Base-by-base conservation (phyloP, 2,113 vertebrate species). In the Grantiella picta region DNA sequence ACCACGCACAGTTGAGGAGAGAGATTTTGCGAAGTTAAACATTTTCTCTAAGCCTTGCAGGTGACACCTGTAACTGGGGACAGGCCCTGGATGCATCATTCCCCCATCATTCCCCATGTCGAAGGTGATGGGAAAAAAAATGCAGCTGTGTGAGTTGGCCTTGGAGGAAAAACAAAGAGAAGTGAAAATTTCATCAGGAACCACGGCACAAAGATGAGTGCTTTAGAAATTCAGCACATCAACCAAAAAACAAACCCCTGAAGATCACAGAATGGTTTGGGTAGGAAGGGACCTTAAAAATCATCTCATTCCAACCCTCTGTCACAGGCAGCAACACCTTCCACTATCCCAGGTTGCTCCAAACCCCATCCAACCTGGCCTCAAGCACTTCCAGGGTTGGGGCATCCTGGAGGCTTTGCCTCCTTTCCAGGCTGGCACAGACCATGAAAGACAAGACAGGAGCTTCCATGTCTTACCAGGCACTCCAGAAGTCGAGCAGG, bases 401-500 rank as follows among this genome's bases (percentile, higher is more conserved):
- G 17, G 9, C 7, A 54, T 13, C 47, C 25, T n/a, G 14, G 29
- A 69, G 71, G 40, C 40, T 77, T 54, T 83, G 27, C 16, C 76
- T 81, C 16, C 50, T 53, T n/a, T 54, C 20, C 1, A 1, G 42
- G 31, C 5, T 33, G 44, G 31, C 11, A 0, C 2, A 4, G 54
- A 44, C 47, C 52, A 11, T 13, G 52, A 57, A 64, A 42, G 49
- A 60, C 31, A 73, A 72, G 50, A 40, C 47, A n/a, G 42, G 59
- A 76, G 27, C 36, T 38, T 21, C 33, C 11, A 3, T 3, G 36
- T 61, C 98, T 98, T 94, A 99, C 99, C 98, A 99, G 96, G 91
- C 99, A 99, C 94, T 99, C 99, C 5, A 99, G 97, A 29, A 99
- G 98, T 14, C 99, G 98, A 9, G 99, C 99, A 0, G 99, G 99